A percentile compares a stretch with the other conserved stretches of the same genome.
phyloP scores from a whole-genome alignment of 1,140 invertebrate species.

The Atta cephalotes region DNA sequence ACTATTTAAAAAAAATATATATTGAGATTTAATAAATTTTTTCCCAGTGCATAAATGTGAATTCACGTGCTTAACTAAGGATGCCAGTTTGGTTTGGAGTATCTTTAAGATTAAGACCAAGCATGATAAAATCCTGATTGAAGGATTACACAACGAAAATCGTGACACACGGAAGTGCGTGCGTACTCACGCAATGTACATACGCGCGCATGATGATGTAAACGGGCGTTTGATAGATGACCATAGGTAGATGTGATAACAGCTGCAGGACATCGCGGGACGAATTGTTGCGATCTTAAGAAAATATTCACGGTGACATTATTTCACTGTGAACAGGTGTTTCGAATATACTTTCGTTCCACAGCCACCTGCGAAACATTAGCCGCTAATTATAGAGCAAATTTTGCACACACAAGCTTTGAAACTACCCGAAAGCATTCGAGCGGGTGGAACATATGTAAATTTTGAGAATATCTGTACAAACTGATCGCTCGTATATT shows the following conservation, averaged over 20 bases:
- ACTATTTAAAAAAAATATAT: too few relatives aligned
- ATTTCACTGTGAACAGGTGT: slow-evolving; percentile 56
- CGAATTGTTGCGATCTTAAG: slow-evolving; percentile 38
- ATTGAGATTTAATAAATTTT: too few relatives aligned
- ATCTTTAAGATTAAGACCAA: slow-evolving; percentile 7
- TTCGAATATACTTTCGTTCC: slow-evolving; percentile 64
- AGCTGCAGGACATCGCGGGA: slow-evolving; percentile 57
- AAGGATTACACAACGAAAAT: slow-evolving; percentile 33
- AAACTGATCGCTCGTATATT: background rate
- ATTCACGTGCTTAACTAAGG: background rate
- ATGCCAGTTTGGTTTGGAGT: background rate
- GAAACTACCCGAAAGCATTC: slow-evolving; percentile 3
- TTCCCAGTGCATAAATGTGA: background rate
- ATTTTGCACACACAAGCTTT: slow-evolving; percentile 4
- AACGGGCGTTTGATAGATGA: slow-evolving; percentile 62
- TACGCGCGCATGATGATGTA: slow-evolving; percentile 36
- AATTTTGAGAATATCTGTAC: background rate
- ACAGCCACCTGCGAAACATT: slow-evolving; percentile 59
- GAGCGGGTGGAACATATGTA: background rate
- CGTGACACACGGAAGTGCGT: slow-evolving; percentile 45
- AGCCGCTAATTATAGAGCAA: slow-evolving; percentile 63
- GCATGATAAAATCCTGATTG: slow-evolving; percentile 1
- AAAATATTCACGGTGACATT: slow-evolving; percentile 18
- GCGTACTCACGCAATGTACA: slow-evolving; percentile 38
- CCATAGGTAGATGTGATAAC: slow-evolving; percentile 55